Evolutionary conservation across 30 jellyfish, hydroid and myxozoan genomes (phyloP), one percentile per base, ranked within the genome.

Genomic region (Hydractinia symbiolongicarpus): DNA sequence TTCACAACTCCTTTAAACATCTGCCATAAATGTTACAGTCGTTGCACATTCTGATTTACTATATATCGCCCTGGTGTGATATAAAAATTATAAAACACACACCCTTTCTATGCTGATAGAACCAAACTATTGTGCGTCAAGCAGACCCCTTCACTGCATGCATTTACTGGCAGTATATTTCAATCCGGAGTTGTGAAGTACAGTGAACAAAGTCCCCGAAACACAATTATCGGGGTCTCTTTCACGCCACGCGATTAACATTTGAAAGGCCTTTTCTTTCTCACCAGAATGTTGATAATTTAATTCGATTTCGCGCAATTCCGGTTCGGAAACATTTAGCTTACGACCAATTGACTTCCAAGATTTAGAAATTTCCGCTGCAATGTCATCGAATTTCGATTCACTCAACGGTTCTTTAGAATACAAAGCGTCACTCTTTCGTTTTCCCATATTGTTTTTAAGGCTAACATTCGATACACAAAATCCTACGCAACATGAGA

Each of bases 211-310:
- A 10, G n/a, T 57, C 30, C 73, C 83, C 9, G 83, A 58, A 51
- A 7, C 21, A 78, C 87, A 94, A 19, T 82, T 67, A 57, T 94
- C 99, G 4, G 99, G 99, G 54, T 74, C 73, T 82, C 72, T 73
- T 73, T 94, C 96, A 55, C 86, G 73, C 99, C 99, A 94, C 4
- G 88, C 84, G 67, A 83, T 79, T 4, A 94, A 77, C 96, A 94
- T 94, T 78, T 94, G 99, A 73, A 84, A 94, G 15, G 96, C 96
- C 60, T 88, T 94, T 69, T 94, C 99, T 56, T 88, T 72, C 77
- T 82, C 99, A 44, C 91, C 88, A 58, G 81, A 92, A 54, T 94
- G 77, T 61, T 82, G 86, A 57, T 72, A 79, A 52, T 86, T 79
- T 74, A 79, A 81, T 66, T 94, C 96, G 69, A 94, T 94, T 72